Conservation (phyloP, 2,888 invertebrate species). For the Julus scandinavius region DNA sequence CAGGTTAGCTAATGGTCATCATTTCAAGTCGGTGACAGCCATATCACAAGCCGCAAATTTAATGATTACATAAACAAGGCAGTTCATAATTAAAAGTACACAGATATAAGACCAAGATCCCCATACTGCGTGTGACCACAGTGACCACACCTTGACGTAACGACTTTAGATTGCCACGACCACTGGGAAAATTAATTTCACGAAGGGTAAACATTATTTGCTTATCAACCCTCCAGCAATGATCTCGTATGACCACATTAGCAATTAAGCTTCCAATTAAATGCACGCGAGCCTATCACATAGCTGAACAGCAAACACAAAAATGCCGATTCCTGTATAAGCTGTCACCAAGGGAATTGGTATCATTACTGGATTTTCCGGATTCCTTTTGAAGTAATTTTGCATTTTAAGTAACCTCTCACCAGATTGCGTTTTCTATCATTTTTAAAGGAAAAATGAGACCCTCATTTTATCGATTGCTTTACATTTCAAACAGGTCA, state of each 20-base stretch:
- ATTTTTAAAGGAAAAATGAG: conserved; percentile 19
- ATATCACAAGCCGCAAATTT: background rate
- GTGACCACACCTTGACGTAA: background rate
- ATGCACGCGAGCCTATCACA: background rate
- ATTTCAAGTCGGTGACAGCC: background rate
- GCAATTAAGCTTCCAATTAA: background rate
- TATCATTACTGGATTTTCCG: conserved; percentile 2
- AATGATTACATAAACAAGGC: background rate
- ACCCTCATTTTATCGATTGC: conserved; percentile 13
- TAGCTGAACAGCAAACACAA: background rate
- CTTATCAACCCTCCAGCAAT: background rate
- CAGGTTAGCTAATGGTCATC: background rate
- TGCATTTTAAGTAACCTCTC: conserved; percentile 7
- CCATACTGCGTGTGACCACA: background rate
- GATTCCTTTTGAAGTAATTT: conserved; percentile 30
- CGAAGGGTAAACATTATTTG: background rate
- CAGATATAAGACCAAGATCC: background rate
- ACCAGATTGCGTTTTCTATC: conserved; percentile 6
- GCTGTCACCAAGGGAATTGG: background rate
- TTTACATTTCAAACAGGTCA: background rate
- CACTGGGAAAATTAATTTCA: background rate
- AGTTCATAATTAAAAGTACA: background rate
- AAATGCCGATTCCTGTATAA: background rate
- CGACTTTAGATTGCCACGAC: background rate
- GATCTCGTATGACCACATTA: background rate